Conservation (phyloP, 1,140 invertebrate genomes). For the Gryllus bimaculatus region DNA sequence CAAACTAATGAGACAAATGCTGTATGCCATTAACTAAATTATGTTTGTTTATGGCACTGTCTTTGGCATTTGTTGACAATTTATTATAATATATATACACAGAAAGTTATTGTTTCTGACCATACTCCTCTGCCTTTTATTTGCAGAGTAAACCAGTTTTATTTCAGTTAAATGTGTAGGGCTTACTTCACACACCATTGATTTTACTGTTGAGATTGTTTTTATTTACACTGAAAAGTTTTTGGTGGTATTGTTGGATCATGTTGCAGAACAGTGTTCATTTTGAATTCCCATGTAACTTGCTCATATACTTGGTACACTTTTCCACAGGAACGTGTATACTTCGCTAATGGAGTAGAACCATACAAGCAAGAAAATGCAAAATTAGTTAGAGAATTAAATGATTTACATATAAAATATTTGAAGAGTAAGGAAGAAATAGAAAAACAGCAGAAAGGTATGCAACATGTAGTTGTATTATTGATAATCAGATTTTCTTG, state of each 20-base stretch:
- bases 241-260: too few species aligned
- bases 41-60: not conserved
- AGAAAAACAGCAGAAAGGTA: conserved; percentile 44
- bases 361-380: conserved; percentile 63
- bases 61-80: not conserved
- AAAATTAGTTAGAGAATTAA: conserved; percentile 57
- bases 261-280: too few species aligned
- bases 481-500: not conserved
- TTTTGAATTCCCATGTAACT: too few species aligned
- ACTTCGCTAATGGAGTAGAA: conserved; percentile 43
- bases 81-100: not conserved
- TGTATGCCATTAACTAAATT: not conserved
- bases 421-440: conserved; percentile 53
- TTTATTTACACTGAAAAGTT: too few species aligned
- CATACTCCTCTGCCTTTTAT: too few species aligned
- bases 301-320: too few species aligned
- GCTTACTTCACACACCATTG: too few species aligned
- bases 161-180: too few species aligned
- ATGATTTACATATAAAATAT: conserved; percentile 56
- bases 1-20: not conserved
- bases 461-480: conserved; percentile 11
- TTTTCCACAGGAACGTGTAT: not conserved
- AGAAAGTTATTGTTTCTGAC: not conserved
- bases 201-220: too few species aligned
- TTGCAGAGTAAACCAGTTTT: too few species aligned